These are phyloP conservation scores for Pollenia griseotomentosa DNA, from an alignment of 2,888 invertebrate species.

Conservation along the genomic window DNA sequence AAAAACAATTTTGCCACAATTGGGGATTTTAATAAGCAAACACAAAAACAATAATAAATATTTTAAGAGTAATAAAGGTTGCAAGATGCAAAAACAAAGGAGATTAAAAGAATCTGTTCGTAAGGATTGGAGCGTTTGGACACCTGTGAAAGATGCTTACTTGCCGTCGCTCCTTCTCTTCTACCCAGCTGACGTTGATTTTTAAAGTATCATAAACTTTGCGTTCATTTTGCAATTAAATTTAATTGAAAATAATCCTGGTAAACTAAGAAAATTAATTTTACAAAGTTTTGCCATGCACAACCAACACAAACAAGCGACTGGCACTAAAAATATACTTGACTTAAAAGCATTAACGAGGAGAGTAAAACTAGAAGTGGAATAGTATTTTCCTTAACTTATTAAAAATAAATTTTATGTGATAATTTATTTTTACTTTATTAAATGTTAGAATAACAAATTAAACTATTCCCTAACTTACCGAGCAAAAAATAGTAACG, in stretches of 20 bases:
- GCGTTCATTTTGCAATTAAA: slow-evolving; percentile 63
- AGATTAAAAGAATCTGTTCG: slow-evolving; percentile 26
- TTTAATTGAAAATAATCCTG: slow-evolving; percentile 63
- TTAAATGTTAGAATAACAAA: no score
- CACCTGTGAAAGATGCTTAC: slow-evolving; percentile 40
- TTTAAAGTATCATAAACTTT: slow-evolving; percentile 61
- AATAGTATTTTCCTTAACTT: no score
- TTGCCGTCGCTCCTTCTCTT: not conserved
- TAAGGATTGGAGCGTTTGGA: slow-evolving; percentile 23
- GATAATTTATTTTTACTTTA: no score
- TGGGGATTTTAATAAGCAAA: slow-evolving; percentile 27
- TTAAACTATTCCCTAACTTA: no score
- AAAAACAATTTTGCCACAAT: slow-evolving; percentile 15
- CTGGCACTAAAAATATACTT: not conserved
- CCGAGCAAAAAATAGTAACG: no score
- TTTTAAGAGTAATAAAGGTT: slow-evolving; percentile 35
- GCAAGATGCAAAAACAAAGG: slow-evolving; percentile 24
- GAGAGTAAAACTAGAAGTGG: not conserved
- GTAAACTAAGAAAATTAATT: slow-evolving; percentile 16
- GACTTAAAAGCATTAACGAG: not conserved
- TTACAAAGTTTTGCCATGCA: slow-evolving; percentile 53
- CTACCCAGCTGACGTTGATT: slow-evolving; percentile 1
- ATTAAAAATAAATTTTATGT: no score
- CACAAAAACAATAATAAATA: slow-evolving; percentile 26
- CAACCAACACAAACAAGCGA: slow-evolving; percentile 17